These are phyloP conservation scores for Bombus waltoni DNA, from an alignment of 1,140 invertebrate genomes.

Conservation along the genomic window DNA sequence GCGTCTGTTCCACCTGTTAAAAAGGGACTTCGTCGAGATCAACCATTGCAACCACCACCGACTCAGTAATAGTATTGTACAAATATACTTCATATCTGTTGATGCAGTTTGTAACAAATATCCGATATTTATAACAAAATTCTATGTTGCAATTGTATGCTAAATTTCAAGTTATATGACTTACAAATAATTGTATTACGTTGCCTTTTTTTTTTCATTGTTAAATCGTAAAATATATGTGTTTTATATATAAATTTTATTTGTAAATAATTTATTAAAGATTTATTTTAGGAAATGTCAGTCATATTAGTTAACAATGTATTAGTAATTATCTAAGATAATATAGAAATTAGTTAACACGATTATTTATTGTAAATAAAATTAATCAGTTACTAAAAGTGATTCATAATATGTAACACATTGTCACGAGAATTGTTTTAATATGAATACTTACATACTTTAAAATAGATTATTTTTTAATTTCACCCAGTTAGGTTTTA, in stretches of 20 bases:
- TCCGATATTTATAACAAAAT: slow-evolving; percentile 60
- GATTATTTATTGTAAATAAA: slow-evolving; percentile 8
- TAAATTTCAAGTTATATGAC: slow-evolving; percentile 15
- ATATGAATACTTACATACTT: neutral
- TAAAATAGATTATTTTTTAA: neutral
- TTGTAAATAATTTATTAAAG: neutral
- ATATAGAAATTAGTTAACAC: neutral
- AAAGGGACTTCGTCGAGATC: slow-evolving; percentile 63
- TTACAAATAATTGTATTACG: slow-evolving; percentile 4
- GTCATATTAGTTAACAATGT: slow-evolving; percentile 4
- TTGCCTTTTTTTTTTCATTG: neutral
- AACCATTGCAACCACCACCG: slow-evolving; percentile 47
- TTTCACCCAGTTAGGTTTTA: neutral
- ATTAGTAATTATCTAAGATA: neutral
- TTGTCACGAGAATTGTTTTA: neutral
- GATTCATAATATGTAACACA: neutral
- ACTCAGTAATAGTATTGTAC: slow-evolving; percentile 35
- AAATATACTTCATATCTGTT: slow-evolving; percentile 42
- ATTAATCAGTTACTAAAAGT: neutral
- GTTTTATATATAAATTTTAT: neutral
- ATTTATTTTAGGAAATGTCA: neutral
- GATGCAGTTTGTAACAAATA: slow-evolving; percentile 36
- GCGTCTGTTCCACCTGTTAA: slow-evolving; percentile 74
- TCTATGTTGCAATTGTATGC: slow-evolving; percentile 37
- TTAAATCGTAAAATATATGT: neutral